These are phyloP conservation scores for Leptinotarsa undecemlineata DNA, from an alignment of 1,140 invertebrate genomes.

Conservation along the genomic window DNA sequence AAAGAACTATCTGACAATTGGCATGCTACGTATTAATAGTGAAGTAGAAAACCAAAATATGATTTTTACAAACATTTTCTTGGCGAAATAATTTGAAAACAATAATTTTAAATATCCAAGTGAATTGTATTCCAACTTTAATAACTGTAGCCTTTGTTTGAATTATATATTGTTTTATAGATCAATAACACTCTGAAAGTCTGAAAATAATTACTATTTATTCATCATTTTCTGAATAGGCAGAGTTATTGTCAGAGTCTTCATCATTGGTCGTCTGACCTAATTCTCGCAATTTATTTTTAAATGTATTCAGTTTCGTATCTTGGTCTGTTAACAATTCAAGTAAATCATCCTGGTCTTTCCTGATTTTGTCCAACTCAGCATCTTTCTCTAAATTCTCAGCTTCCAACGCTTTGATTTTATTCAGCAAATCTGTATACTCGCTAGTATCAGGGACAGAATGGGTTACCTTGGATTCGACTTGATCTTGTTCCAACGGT, in stretches of 20 bases:
- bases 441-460: slow-evolving; percentile 26
- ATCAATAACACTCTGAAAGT: no score
- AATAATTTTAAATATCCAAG: no score
- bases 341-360: slow-evolving; percentile 90
- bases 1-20: no score
- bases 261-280: slow-evolving; percentile 67
- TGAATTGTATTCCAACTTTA: no score
- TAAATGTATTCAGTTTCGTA: slow-evolving; percentile 72
- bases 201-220: not conserved
- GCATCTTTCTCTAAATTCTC: slow-evolving; percentile 52
- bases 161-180: no score
- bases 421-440: slow-evolving; percentile 34
- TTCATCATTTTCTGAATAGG: slow-evolving; percentile 1
- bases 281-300: slow-evolving; percentile 68
- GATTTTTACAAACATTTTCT: no score
- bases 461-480: slow-evolving; percentile 25
- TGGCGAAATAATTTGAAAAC: no score
- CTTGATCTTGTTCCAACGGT: slow-evolving; percentile 32
- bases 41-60: no score
- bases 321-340: slow-evolving; percentile 85
- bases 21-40: no score
- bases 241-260: slow-evolving; percentile 44
- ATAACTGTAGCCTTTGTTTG: no score
- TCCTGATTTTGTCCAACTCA: slow-evolving; percentile 74
- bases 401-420: slow-evolving; percentile 44